Base-by-base conservation (phyloP, 2,888 invertebrate species). In the Chesias legatella region DNA sequence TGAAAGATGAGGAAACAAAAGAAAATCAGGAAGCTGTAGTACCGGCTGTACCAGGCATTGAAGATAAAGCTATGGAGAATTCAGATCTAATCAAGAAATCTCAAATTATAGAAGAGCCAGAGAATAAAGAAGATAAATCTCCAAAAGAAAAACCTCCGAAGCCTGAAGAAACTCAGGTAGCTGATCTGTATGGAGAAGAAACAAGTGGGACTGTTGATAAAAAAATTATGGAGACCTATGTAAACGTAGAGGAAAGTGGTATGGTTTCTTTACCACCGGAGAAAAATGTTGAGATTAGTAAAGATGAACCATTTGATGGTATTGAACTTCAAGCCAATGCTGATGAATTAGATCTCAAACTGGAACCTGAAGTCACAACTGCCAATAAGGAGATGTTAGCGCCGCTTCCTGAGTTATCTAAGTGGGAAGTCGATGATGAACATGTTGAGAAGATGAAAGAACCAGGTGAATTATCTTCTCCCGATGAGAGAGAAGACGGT, bases 391-490 rank as follows among this genome's bases (percentile, higher is more conserved):
- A 93, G 72, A 90, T 94, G 70, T 73, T 94, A 34, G 94, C 94
- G 8, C 92, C 92, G 1, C 58, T 95, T 43, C 95, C 96, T 0
- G 95, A 94, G 64, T 82, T 93, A 33, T 96, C 96, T 0, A 96
- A 96, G 77, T 97, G 97, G 97, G 97, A 97, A 78, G 91, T 94
- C 20, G 94, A 94, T 35, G 91, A 92, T 25, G 84, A 84, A 44
- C 68, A 79, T 44, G 51, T 51, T 26, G 85, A 85, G 34, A 90
- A 88, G 47, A 47, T 60, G 8, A 86, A 77, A 57, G 85, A 83
- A 60, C 79, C 80, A 0, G 89, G 89, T 9, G 90, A 89, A 60
- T 79, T 88, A 11, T 74, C 81, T 8, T 79, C 81, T 22, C 86
- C 83, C 0, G 82, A 85, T 31, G 79, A 81, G 65, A 74, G 88